Conservation (phyloP, 2,113 vertebrate genomes). For the Misgurnus anguillicaudatus region DNA sequence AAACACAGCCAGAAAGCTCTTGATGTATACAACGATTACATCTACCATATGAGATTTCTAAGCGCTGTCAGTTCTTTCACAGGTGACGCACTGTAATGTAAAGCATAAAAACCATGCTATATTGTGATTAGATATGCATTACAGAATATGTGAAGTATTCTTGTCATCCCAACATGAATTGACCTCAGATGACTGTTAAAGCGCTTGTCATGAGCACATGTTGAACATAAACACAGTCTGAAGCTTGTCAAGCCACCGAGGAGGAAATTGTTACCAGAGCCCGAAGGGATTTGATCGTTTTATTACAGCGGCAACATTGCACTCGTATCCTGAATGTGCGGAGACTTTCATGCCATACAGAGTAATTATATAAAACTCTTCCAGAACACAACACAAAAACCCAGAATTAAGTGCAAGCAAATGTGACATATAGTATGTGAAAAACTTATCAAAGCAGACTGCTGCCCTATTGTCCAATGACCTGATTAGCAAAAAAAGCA, state of each 20-base stretch:
- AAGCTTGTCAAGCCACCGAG: constrained; percentile 13
- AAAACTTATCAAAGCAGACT: constrained; percentile 29
- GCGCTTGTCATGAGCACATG: constrained; percentile 18
- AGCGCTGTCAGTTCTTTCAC: constrained; percentile 4
- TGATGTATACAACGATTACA: constrained; percentile 12
- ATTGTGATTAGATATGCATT: not conserved
- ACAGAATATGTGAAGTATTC: not conserved
- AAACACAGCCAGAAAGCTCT: not conserved
- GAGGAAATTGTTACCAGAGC: constrained; percentile 23
- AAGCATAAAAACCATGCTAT: not conserved
- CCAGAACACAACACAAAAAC: constrained; percentile 37
- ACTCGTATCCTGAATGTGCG: constrained; percentile 40
- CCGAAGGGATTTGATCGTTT: constrained; percentile 55
- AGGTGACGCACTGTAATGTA: not conserved
- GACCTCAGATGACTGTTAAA: constrained; percentile 25
- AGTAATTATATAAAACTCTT: constrained; percentile 46
- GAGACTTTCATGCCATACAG: constrained; percentile 31
- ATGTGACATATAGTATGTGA: constrained; percentile 22
- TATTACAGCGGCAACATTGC: constrained; percentile 60
- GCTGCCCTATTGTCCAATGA: constrained; percentile 27
- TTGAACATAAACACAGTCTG: constrained; percentile 32
- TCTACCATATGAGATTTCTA: constrained; percentile 51
- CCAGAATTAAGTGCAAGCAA: constrained; percentile 45
- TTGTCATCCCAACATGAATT: not conserved
- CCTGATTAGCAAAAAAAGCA: constrained; percentile 7